Evolutionary conservation across 2,888 invertebrate species (phyloP), one percentile per base, ranked within the genome.

Genomic region (Aphodius granarius): DNA sequence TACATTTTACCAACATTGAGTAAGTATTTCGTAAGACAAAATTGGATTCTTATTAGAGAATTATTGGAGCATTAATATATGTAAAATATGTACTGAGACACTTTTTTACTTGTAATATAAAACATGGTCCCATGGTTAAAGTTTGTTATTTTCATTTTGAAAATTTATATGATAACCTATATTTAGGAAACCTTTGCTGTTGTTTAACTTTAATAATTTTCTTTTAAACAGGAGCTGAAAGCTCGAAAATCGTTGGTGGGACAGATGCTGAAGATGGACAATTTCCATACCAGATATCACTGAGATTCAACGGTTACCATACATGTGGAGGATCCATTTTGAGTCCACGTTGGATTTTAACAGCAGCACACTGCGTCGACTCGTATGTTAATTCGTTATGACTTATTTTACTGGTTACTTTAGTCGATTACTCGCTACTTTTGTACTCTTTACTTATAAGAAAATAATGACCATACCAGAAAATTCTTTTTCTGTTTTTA

Each of bases 281-380:
- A 65, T 73, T 77, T 63, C 75, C 76, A 0, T 75, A 77, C 70
- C 76, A 78, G 65, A 68, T 77, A 20, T 73, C 75, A 1, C 62
- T 73, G n/a, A 43, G 65, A 20, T 72, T 66, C 63, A 68, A 77
- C 17, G 71, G 71, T 2, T 15, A 18, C 6, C 70, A 76, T 63
- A 63, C 23, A 2, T 76, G 76, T 21, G 76, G 76, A 9, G 76
- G 76, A 3, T 76, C 76, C 13, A 76, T 76, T n/a, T 63, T 76
- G 13, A 64, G 63, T 18, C 17, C 72, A 16, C 21, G 18, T 63
- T 76, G 73, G 73, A 73, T 76, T 19, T 43, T 76, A 22, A 76
- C 76, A 17, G 76, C 76, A 22, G 76, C 76, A 2, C 76, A 76
- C 63, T 76, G 76, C 73, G 65, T 76, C n/a, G 72, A 20, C 20